phyloP scores from a whole-genome alignment of 2,113 vertebrate genomes.

The Kryptolebias marmoratus region DNA sequence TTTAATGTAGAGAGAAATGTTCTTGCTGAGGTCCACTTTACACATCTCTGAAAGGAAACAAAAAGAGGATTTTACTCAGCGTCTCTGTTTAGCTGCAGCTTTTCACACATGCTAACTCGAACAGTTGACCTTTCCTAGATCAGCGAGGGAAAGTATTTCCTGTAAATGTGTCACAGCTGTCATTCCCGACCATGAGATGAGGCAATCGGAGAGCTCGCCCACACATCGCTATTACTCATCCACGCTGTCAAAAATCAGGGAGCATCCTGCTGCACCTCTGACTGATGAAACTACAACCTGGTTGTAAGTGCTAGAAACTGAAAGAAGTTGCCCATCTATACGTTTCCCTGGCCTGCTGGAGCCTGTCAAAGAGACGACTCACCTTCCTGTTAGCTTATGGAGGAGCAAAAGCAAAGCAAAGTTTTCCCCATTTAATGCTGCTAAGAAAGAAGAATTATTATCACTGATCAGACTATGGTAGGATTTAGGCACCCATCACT shows the following conservation, averaged over 20 bases:
- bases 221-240: constrained; percentile 13
- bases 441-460: too few species aligned
- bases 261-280: not conserved
- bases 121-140: too few species aligned
- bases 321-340: not conserved
- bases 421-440: too few species aligned
- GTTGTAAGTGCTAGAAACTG: constrained; percentile 2
- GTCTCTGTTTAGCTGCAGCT: too few species aligned
- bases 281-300: constrained; percentile 1
- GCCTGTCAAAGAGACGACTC: constrained; percentile 12
- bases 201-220: constrained; percentile 34
- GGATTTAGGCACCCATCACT: too few species aligned
- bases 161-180: not conserved
- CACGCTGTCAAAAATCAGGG: not conserved
- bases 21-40: constrained; percentile 74
- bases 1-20: constrained; percentile 77
- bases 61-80: not conserved
- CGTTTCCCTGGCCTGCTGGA: constrained; percentile 10
- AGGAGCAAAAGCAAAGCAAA: not conserved
- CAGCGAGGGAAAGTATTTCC: not conserved
- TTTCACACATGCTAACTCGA: too few species aligned
- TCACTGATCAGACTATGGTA: too few species aligned
- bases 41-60: constrained; percentile 44
- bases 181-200: constrained; percentile 24
- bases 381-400: not conserved